A percentile compares a stretch with the other conserved stretches of the same genome.
These are phyloP conservation scores for Enteromius radiatus DNA, from an alignment of 2,797 vertebrate species.

Conservation along the genomic window DNA sequence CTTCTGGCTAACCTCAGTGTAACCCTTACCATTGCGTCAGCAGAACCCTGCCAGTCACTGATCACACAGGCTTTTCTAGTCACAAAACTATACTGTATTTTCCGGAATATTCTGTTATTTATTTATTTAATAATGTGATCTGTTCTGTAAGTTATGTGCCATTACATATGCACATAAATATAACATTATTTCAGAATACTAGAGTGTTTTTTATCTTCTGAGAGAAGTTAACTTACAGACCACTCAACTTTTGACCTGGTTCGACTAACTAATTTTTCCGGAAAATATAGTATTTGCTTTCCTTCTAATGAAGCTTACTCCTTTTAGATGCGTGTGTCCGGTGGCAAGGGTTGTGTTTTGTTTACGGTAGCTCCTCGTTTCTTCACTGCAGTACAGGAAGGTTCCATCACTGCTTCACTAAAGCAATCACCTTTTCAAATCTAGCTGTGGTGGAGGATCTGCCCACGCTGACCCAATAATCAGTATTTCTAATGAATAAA, in stretches of 20 bases:
- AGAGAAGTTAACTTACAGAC: neutral
- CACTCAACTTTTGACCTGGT: neutral
- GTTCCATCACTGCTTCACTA: conserved; percentile 1
- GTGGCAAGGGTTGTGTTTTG: neutral
- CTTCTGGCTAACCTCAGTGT: neutral
- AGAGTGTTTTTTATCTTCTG: neutral
- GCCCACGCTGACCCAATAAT: neutral
- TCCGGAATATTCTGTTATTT: neutral
- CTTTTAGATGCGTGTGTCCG: neutral
- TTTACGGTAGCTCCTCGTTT: conserved; percentile 1
- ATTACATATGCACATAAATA: neutral
- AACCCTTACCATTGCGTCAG: neutral
- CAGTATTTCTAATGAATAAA: conserved; percentile 2
- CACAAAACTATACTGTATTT: conserved; percentile 4
- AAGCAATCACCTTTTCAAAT: conserved; percentile 10
- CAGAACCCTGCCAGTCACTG: conserved; percentile 21
- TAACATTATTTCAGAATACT: neutral
- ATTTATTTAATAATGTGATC: no score
- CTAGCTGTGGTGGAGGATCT: conserved; percentile 28
- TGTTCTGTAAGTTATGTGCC: neutral
- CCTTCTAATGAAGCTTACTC: neutral
- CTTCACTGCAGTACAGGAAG: conserved; percentile 1
- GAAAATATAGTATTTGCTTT: conserved; percentile 20
- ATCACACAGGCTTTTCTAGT: conserved; percentile 26
- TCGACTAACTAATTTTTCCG: neutral